Percentiles rank a stretch among this genome's conserved stretches.
These are phyloP conservation scores for Oligia fasciuncula DNA, from an alignment of 2,888 invertebrate species.

Conservation along the genomic window DNA sequence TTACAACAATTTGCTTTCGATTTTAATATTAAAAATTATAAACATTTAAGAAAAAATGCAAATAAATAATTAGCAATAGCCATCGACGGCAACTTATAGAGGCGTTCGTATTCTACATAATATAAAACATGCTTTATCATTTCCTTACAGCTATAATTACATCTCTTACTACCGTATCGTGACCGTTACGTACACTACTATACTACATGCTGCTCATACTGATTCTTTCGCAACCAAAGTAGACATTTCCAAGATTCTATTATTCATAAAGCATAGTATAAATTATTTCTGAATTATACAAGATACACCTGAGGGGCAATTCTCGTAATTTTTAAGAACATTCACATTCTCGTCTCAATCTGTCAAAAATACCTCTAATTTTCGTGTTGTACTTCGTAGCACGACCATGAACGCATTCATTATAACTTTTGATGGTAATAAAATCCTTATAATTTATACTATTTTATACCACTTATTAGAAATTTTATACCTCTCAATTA, in stretches of 20 bases:
- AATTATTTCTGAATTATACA: slow-evolving; percentile 65
- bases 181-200: slow-evolving; percentile 83
- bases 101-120: slow-evolving; percentile 87
- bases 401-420: too few relatives aligned
- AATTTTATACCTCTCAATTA: too few relatives aligned
- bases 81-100: slow-evolving; percentile 84
- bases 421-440: too few relatives aligned
- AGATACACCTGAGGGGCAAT: slow-evolving; percentile 48
- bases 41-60: slow-evolving; percentile 88
- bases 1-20: slow-evolving; percentile 84
- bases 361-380: too few relatives aligned
- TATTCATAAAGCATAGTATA: slow-evolving; percentile 52
- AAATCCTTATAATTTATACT: too few relatives aligned
- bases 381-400: too few relatives aligned
- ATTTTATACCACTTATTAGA: too few relatives aligned
- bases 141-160: slow-evolving; percentile 87
- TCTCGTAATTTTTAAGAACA: too few relatives aligned
- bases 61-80: slow-evolving; percentile 89
- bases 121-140: slow-evolving; percentile 89
- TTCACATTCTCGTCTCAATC: too few relatives aligned
- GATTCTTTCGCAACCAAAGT: slow-evolving; percentile 72
- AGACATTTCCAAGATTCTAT: slow-evolving; percentile 59
- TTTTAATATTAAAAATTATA: slow-evolving; percentile 86
- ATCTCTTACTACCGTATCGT: slow-evolving; percentile 82
- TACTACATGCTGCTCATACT: slow-evolving; percentile 81